Evolutionary conservation across 37 sponge, comb jelly and placozoan genomes (phyloP).

Genomic region (Spongilla lacustris): DNA sequence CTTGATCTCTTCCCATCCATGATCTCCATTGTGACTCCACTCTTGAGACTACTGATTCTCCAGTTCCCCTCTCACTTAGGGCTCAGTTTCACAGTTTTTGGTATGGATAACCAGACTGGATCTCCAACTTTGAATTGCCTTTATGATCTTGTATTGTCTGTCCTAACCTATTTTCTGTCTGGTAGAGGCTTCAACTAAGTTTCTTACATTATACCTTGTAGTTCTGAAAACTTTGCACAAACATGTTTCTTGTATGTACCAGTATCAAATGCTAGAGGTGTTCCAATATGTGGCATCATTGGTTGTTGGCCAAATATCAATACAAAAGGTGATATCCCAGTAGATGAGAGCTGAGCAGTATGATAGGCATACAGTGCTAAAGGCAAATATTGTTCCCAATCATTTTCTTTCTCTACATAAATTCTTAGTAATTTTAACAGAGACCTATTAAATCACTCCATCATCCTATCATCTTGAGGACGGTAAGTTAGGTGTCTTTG

Average conservation of each 20-base stretch:
- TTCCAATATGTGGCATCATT: background rate
- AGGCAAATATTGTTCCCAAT: conserved; percentile 68
- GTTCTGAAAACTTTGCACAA: conserved; percentile 21
- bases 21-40: too few species aligned
- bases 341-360: conserved; percentile 42
- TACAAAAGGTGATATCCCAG: conserved; percentile 41
- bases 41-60: too few species aligned
- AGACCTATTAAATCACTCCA: conserved; percentile 54
- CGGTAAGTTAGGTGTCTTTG: too few species aligned
- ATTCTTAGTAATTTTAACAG: conserved; percentile 46
- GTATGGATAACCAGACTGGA: too few species aligned
- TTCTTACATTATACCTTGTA: conserved; percentile 40
- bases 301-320: conserved; percentile 60
- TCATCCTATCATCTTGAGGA: too few species aligned
- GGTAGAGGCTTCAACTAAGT: background rate
- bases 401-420: conserved; percentile 34
- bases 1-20: too few species aligned
- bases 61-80: too few species aligned
- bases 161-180: too few species aligned
- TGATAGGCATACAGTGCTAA: conserved; percentile 54
- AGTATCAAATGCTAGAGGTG: conserved; percentile 9
- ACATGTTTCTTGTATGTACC: conserved; percentile 11
- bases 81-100: too few species aligned
- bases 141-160: too few species aligned
- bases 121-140: too few species aligned